Evolutionary conservation across 2,797 vertebrate genomes (phyloP).

Genomic region (Selene dorsalis): DNA sequence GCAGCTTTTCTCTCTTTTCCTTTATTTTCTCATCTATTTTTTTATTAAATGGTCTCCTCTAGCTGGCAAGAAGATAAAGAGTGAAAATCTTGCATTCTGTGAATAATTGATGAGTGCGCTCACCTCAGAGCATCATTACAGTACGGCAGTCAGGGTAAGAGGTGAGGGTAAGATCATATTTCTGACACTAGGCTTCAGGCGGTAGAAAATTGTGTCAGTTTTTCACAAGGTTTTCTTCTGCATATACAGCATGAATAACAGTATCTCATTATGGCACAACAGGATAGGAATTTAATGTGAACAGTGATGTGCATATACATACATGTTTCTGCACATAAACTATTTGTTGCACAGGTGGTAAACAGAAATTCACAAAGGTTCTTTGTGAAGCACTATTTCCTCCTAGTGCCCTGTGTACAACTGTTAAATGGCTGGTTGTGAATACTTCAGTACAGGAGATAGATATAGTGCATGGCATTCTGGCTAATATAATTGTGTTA

Average conservation of each 20-base stretch:
- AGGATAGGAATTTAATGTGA: conserved; percentile 44
- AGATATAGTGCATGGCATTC: neutral
- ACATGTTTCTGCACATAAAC: conserved; percentile 21
- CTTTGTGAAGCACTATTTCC: neutral
- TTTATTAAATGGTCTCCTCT: conserved; percentile 68
- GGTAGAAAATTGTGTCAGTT: conserved; percentile 71
- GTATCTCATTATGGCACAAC: conserved; percentile 66
- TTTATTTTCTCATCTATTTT: conserved; percentile 56
- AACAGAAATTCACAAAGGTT: conserved; percentile 24
- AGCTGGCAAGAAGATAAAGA: conserved; percentile 71
- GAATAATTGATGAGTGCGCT: conserved; percentile 82
- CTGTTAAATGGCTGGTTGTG: neutral
- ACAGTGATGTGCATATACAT: conserved; percentile 12
- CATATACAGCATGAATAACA: conserved; percentile 62
- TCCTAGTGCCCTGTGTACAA: neutral
- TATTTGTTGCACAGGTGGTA: conserved; percentile 34
- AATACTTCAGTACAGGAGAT: conserved; percentile 1
- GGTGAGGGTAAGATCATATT: conserved; percentile 79
- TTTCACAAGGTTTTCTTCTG: conserved; percentile 66
- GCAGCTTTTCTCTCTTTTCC: conserved; percentile 22
- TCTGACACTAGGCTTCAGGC: conserved; percentile 77
- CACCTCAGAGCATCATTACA: conserved; percentile 79
- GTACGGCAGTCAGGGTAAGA: conserved; percentile 70
- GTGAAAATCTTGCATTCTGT: conserved; percentile 76
- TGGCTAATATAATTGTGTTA: conserved; percentile 6